phyloP scores from a whole-genome alignment of 2,797 vertebrate species.

The Hippoglossus hippoglossus region DNA sequence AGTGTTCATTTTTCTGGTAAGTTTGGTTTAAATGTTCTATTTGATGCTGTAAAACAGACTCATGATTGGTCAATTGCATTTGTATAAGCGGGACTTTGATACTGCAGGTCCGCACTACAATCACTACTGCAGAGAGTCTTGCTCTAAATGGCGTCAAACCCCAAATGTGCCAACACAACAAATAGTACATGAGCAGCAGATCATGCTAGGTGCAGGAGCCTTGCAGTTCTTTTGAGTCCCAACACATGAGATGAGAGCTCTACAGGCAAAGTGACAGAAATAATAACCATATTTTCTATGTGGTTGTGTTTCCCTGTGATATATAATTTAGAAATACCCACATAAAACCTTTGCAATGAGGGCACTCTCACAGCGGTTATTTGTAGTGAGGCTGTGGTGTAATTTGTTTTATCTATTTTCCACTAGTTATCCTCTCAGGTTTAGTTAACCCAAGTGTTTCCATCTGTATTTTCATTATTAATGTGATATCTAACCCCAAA shows the following conservation, averaged over 20 bases:
- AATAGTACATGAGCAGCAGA: too few relatives aligned
- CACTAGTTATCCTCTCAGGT: neutral
- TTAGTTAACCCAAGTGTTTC: conserved; percentile 2
- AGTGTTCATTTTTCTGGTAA: too few relatives aligned
- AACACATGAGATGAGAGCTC: neutral
- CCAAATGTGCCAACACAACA: too few relatives aligned
- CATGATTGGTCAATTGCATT: too few relatives aligned
- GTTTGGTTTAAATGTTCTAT: too few relatives aligned
- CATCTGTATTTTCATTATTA: neutral
- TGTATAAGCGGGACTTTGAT: too few relatives aligned
- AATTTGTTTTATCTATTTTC: conserved; percentile 11
- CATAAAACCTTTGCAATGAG: conserved; percentile 1
- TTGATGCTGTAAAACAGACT: too few relatives aligned
- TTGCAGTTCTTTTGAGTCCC: too few relatives aligned
- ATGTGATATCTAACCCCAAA: neutral
- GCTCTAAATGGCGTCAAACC: too few relatives aligned
- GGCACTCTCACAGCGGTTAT: neutral
- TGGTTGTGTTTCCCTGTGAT: conserved; percentile 3
- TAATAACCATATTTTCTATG: conserved; percentile 3
- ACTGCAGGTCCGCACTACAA: too few relatives aligned
- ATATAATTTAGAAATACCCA: conserved; percentile 15
- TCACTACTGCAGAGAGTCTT: too few relatives aligned
- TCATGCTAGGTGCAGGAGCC: too few relatives aligned
- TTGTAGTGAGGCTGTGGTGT: neutral
- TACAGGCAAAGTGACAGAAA: conserved; percentile 11